A percentile compares a stretch with the other conserved stretches of the same genome.
phyloP scores from a whole-genome alignment of 64 coral and sea anemone species.

The Cladopsammia gracilis region DNA sequence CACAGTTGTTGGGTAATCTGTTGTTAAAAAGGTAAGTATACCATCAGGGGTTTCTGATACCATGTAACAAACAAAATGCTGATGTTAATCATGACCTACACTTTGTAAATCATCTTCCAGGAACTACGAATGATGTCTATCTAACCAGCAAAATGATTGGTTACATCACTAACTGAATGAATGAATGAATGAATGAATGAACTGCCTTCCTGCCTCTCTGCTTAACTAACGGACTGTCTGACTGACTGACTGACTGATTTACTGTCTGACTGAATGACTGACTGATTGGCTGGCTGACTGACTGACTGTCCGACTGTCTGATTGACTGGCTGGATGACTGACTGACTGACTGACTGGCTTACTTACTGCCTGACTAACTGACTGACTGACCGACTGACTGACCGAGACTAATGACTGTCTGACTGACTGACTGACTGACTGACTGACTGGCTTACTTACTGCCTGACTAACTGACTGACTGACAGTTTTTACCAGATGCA shows the following conservation, averaged over 20 bases:
- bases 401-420: not conserved
- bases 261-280: not conserved
- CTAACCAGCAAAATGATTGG: too few relatives aligned
- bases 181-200: too few relatives aligned
- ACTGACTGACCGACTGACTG: not conserved
- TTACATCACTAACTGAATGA: too few relatives aligned
- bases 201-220: too few relatives aligned
- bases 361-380: not conserved
- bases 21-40: too few relatives aligned
- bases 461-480: not conserved
- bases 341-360: not conserved
- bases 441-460: not conserved
- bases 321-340: not conserved
- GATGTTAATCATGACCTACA: too few relatives aligned
- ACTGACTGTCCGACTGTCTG: not conserved
- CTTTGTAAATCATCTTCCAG: too few relatives aligned
- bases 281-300: too few relatives aligned
- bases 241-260: not conserved
- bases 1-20: too few relatives aligned
- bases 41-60: too few relatives aligned
- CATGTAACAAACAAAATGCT: too few relatives aligned
- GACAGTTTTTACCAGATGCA: not conserved
- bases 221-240: not conserved
- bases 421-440: slow-evolving; percentile 18
- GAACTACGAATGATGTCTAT: too few relatives aligned